Evolutionary conservation across 2,113 vertebrate genomes (phyloP).

Genomic region (Ameiurus melas): DNA sequence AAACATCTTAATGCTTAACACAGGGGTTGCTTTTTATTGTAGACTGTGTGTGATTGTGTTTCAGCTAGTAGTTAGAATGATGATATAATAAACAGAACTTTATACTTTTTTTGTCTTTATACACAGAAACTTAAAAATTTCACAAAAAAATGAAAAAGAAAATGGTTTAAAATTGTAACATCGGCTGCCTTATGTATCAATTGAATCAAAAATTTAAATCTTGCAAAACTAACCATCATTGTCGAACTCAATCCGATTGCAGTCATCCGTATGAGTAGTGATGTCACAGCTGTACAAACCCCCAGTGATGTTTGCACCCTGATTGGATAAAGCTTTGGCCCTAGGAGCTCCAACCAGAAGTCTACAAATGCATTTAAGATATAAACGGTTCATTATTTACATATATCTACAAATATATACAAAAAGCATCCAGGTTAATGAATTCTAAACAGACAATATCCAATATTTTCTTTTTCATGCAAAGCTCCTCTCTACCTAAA

Average conservation of each 20-base stretch:
- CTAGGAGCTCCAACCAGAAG: constrained; percentile 90
- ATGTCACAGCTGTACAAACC: constrained; percentile 91
- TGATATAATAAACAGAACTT: not conserved
- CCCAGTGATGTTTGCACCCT: constrained; percentile 83
- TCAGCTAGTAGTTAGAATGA: not conserved
- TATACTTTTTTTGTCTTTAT: not conserved
- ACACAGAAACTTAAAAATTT: not conserved
- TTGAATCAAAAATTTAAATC: not conserved
- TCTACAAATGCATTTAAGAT: constrained; percentile 64
- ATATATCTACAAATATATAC: not conserved
- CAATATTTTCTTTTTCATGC: not conserved
- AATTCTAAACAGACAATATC: not conserved
- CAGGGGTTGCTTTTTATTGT: not conserved
- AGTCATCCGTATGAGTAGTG: constrained; percentile 59
- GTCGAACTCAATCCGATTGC: constrained; percentile 84
- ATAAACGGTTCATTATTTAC: not conserved
- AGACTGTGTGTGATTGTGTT: not conserved
- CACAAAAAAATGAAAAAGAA: not conserved
- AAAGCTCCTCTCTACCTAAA: not conserved
- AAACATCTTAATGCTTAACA: not conserved
- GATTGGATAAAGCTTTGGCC: constrained; percentile 76
- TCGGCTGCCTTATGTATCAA: not conserved
- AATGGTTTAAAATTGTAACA: not conserved
- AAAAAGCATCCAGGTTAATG: not conserved
- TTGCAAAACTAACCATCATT: constrained; percentile 75